These are phyloP conservation scores for Monochamus saltuarius DNA, from an alignment of 1,140 invertebrate species.

Conservation along the genomic window DNA sequence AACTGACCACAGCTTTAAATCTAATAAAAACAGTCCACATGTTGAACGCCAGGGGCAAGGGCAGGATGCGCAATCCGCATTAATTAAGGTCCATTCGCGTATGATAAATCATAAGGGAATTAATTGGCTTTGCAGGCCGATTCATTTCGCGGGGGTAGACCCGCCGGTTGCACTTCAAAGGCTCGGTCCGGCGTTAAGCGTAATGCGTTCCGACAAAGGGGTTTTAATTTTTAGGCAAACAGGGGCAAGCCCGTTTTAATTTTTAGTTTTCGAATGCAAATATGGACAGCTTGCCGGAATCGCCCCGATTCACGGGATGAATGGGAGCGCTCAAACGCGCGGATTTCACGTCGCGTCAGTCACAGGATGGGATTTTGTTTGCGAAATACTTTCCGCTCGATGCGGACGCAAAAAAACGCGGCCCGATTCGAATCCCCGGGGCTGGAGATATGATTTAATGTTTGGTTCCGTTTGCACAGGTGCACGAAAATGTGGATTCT, in stretches of 20 bases:
- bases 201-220: constrained; percentile 4
- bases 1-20: too few relatives aligned
- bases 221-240: constrained; percentile 11
- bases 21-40: too few relatives aligned
- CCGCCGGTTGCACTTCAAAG: constrained; percentile 5
- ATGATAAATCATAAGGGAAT: constrained; percentile 10
- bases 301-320: too few relatives aligned
- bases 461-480: too few relatives aligned
- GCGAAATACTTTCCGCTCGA: too few relatives aligned
- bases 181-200: constrained; percentile 1
- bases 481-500: too few relatives aligned
- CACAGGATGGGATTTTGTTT: too few relatives aligned
- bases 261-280: constrained; percentile 15
- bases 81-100: constrained; percentile 9
- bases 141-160: not conserved
- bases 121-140: constrained; percentile 3
- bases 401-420: too few relatives aligned
- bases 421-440: too few relatives aligned
- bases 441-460: too few relatives aligned
- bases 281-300: not conserved
- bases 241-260: not conserved
- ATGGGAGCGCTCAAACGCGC: not conserved
- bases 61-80: not conserved
- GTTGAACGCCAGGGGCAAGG: too few relatives aligned
- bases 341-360: not conserved